Conservation (phyloP, 37 sponge, comb jelly and placozoan genomes). For the Haliclona indistincta region DNA sequence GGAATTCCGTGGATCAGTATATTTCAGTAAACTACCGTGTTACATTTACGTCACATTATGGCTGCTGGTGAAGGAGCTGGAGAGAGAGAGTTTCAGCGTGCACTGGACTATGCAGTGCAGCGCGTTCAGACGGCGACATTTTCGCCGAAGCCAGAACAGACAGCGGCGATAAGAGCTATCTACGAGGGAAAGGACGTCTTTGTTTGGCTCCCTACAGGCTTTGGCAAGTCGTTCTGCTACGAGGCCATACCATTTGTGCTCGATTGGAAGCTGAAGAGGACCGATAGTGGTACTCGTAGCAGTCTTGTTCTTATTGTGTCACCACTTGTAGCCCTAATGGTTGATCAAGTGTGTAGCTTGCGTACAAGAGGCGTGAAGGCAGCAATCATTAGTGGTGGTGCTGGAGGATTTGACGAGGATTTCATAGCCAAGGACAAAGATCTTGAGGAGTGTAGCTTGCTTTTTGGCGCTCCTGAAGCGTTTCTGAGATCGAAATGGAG, state of each 20-base stretch:
- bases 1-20: too few relatives aligned
- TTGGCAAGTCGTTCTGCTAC: not conserved
- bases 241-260: conserved; percentile 2
- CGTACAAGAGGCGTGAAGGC: conserved; percentile 14
- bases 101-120: too few relatives aligned
- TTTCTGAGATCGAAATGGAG: conserved; percentile 12
- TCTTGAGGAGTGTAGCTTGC: not conserved
- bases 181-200: too few relatives aligned
- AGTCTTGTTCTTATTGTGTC: conserved; percentile 17
- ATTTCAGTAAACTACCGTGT: too few relatives aligned
- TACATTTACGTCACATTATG: too few relatives aligned
- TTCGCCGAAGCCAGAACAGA: too few relatives aligned
- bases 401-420: not conserved
- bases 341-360: conserved; percentile 33
- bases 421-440: conserved; percentile 11
- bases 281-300: too few relatives aligned
- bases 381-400: conserved; percentile 3
- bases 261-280: conserved; percentile 1
- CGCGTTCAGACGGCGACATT: too few relatives aligned
- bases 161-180: too few relatives aligned
- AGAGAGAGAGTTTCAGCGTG: too few relatives aligned
- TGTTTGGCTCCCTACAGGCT: too few relatives aligned
- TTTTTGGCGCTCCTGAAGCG: conserved; percentile 18
- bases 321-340: conserved; percentile 54
- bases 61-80: too few relatives aligned